Percentiles rank a stretch among this genome's conserved stretches.
Evolutionary conservation across 2,113 vertebrate species (phyloP).

Genomic region (Phalacrocorax pelagicus): DNA sequence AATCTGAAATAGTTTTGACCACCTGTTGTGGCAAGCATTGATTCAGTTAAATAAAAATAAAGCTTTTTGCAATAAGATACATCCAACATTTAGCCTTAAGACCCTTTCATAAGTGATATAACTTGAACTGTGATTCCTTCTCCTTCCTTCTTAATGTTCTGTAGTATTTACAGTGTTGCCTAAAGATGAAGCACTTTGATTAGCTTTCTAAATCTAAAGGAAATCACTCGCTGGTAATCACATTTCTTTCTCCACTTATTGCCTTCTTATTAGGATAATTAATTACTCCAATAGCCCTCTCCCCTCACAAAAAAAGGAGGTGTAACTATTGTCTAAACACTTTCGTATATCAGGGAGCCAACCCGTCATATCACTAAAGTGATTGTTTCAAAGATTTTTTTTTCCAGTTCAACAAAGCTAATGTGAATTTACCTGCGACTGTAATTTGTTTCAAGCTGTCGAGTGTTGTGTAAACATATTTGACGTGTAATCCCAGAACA

Average conservation of each 20-base stretch:
- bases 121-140: constrained; percentile 60
- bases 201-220: constrained; percentile 47
- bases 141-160: constrained; percentile 32
- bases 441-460: constrained; percentile 43
- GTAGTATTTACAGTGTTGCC: constrained; percentile 60
- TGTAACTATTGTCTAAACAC: neutral
- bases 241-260: constrained; percentile 48
- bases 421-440: constrained; percentile 55
- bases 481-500: constrained; percentile 25
- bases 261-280: constrained; percentile 56
- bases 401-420: neutral
- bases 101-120: constrained; percentile 64
- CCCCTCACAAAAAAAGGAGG: neutral
- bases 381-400: neutral
- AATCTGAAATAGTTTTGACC: neutral
- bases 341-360: constrained; percentile 20
- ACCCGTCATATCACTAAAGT: neutral
- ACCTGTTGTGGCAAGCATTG: constrained; percentile 19
- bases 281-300: constrained; percentile 47
- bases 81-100: constrained; percentile 78
- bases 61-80: constrained; percentile 74
- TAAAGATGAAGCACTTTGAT: constrained; percentile 61
- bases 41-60: constrained; percentile 38
- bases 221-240: constrained; percentile 39
- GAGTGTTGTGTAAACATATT: constrained; percentile 28